Conservation (phyloP, 2,797 vertebrate species). For the Kryptopterus vitreolus region DNA sequence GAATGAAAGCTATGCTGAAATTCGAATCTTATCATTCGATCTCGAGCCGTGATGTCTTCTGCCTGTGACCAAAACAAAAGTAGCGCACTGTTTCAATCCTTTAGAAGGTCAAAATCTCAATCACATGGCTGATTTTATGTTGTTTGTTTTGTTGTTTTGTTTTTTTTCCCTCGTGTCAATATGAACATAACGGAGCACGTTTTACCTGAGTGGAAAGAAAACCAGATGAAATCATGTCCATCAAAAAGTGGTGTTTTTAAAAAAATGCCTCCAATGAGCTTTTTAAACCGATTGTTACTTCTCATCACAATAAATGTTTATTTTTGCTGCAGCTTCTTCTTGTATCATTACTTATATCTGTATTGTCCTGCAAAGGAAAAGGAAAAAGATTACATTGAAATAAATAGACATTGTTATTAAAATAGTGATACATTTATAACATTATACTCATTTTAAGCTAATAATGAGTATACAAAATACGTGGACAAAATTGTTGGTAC, state of each 20-base stretch:
- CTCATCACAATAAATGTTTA: constrained; percentile 47
- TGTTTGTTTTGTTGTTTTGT: background rate
- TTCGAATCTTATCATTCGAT: background rate
- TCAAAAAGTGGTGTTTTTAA: too few species aligned
- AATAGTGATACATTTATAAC: too few species aligned
- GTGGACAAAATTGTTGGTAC: too few species aligned
- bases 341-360: background rate
- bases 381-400: too few species aligned
- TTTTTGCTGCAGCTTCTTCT: constrained; percentile 32
- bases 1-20: background rate
- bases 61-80: background rate
- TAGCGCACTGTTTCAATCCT: background rate
- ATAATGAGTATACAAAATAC: too few species aligned
- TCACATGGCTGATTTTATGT: background rate
- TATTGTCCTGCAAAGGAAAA: too few species aligned
- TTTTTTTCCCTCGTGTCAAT: background rate
- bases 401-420: too few species aligned
- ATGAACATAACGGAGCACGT: background rate
- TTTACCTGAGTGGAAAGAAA: constrained; percentile 4
- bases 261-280: too few species aligned
- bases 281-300: constrained; percentile 41
- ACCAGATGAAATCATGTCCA: background rate
- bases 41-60: background rate
- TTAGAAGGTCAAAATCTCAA: background rate
- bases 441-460: too few species aligned